Percentiles rank a stretch among this genome's conserved stretches.
phyloP scores from a whole-genome alignment of 2,113 vertebrate genomes.

The Hippocampus mohnikei region DNA sequence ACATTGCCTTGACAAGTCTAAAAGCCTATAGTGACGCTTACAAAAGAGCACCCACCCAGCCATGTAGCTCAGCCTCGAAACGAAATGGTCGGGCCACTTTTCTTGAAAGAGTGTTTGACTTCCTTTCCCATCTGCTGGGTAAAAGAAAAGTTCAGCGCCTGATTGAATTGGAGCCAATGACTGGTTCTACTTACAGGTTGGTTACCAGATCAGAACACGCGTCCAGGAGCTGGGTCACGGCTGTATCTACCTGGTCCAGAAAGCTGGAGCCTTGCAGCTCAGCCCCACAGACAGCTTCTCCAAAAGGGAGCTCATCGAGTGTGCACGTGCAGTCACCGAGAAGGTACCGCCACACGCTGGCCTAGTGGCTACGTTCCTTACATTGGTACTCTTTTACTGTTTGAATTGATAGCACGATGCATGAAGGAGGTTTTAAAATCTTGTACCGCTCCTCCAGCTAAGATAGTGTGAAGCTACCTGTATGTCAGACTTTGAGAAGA shows the following conservation, averaged over 20 bases:
- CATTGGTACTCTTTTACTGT: neutral
- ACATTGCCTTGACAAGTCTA: slow-evolving; percentile 52
- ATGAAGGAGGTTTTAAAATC: too few relatives aligned
- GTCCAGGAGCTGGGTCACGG: slow-evolving; percentile 95
- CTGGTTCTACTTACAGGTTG: slow-evolving; percentile 77
- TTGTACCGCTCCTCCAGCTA: too few relatives aligned
- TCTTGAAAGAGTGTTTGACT: slow-evolving; percentile 51
- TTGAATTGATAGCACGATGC: too few relatives aligned
- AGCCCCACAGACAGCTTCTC: slow-evolving; percentile 95
- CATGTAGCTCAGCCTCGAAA: slow-evolving; percentile 66
- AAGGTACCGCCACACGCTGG: slow-evolving; percentile 75
- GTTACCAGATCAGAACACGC: slow-evolving; percentile 90
- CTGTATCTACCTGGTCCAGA: slow-evolving; percentile 97
- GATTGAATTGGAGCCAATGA: slow-evolving; percentile 21
- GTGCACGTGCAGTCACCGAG: slow-evolving; percentile 89
- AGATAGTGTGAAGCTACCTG: too few relatives aligned
- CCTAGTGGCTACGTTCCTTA: neutral
- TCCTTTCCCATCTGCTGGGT: slow-evolving; percentile 41
- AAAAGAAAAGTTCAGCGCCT: slow-evolving; percentile 38
- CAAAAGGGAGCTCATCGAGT: slow-evolving; percentile 94
- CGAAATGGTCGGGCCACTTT: slow-evolving; percentile 57
- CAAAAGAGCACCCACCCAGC: slow-evolving; percentile 71
- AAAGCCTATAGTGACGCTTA: slow-evolving; percentile 65
- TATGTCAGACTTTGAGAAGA: too few relatives aligned
- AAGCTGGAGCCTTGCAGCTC: slow-evolving; percentile 93